phyloP scores from a whole-genome alignment of 2,113 vertebrate genomes.

The Cryptomyrus ogoouensis region DNA sequence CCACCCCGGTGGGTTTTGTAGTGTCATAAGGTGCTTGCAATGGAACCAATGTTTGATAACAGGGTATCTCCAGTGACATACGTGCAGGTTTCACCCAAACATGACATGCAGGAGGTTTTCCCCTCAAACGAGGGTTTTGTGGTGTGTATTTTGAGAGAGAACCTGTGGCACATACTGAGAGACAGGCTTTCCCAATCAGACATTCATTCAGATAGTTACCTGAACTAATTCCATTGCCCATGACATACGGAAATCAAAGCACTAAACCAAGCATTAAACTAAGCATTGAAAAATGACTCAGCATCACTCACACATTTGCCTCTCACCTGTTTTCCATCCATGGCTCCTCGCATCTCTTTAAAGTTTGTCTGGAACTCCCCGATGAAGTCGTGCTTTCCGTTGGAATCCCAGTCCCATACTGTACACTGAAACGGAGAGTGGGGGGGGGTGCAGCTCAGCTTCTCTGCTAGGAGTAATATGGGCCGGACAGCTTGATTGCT shows the following conservation, averaged over 20 bases:
- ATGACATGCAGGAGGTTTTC: background rate
- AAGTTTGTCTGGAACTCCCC: slow-evolving; percentile 88
- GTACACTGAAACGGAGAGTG: slow-evolving; percentile 63
- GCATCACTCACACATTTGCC: background rate
- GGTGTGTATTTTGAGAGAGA: background rate
- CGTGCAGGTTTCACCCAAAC: background rate
- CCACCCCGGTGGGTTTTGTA: background rate
- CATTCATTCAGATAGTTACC: background rate
- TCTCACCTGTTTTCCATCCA: slow-evolving; percentile 89
- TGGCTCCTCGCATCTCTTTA: slow-evolving; percentile 90
- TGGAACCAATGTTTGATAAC: background rate
- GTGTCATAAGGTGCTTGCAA: background rate
- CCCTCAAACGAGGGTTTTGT: background rate
- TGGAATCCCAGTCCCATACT: slow-evolving; percentile 99
- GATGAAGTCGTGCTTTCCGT: slow-evolving; percentile 96
- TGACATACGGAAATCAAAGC: background rate
- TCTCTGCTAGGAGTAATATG: background rate
- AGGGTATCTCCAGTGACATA: background rate
- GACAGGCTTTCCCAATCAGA: background rate
- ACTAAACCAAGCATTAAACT: background rate
- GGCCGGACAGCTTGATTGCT: background rate
- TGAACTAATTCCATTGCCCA: background rate
- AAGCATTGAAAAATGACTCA: background rate
- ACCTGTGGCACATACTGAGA: background rate
- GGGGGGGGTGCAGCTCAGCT: background rate